These are phyloP conservation scores for Chondrilla cf. caribensis DNA, from an alignment of 37 sponge, comb jelly and placozoan species.

Conservation along the genomic window DNA sequence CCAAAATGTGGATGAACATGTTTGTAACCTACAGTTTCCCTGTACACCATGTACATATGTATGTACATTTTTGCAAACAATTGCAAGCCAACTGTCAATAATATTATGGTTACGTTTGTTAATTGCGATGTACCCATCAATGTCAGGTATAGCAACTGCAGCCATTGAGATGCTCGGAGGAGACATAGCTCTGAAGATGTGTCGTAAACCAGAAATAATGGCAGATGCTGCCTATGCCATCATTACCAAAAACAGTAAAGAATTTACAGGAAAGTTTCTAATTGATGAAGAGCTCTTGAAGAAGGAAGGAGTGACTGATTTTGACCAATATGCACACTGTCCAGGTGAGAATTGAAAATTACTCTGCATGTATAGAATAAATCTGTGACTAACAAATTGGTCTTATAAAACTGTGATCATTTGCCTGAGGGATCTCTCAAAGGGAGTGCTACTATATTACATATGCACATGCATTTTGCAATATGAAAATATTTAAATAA, in stretches of 20 bases:
- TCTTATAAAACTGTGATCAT: not conserved
- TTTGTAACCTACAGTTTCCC: no score
- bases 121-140: no score
- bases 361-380: no score
- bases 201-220: conserved; percentile 95
- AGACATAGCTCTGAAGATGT: conserved; percentile 50
- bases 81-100: no score
- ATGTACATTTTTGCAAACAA: no score
- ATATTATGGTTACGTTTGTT: no score
- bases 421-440: not conserved
- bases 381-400: conserved; percentile 28
- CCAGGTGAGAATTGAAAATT: conserved; percentile 72
- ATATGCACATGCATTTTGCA: no score
- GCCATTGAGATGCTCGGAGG: conserved; percentile 96
- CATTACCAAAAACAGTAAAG: conserved; percentile 55
- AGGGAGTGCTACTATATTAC: no score
- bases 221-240: conserved; percentile 96
- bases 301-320: conserved; percentile 76
- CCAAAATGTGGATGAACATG: no score
- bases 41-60: no score
- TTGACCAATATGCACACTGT: conserved; percentile 81
- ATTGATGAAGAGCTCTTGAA: conserved; percentile 90
- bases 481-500: no score
- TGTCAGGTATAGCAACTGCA: conserved; percentile 89
- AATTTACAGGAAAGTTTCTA: conserved; percentile 90